phyloP scores from a whole-genome alignment of 1,140 invertebrate species.

The Nebria ingens region DNA sequence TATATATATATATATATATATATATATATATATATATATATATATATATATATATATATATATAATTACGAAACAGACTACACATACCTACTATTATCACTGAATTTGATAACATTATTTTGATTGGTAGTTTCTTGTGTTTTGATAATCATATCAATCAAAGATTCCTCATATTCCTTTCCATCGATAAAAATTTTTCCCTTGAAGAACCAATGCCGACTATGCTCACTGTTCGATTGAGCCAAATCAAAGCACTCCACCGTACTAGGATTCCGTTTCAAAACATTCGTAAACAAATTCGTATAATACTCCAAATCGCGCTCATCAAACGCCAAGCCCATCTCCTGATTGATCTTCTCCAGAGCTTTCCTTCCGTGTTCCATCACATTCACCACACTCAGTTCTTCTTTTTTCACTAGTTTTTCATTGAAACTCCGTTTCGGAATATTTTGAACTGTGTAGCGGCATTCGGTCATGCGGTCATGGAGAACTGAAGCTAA shows the following conservation, averaged over 20 bases:
- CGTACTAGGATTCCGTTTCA: constrained; percentile 90
- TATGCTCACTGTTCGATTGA: constrained; percentile 96
- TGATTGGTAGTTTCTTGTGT: constrained; percentile 78
- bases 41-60: constrained; percentile 3
- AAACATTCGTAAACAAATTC: constrained; percentile 64
- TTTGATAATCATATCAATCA: constrained; percentile 87
- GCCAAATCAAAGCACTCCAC: constrained; percentile 97
- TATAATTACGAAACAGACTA: background rate
- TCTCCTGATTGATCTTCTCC: constrained; percentile 68
- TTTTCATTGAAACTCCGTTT: constrained; percentile 59
- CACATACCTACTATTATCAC: constrained; percentile 86
- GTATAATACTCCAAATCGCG: constrained; percentile 83
- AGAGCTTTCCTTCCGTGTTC: constrained; percentile 65
- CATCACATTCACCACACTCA: constrained; percentile 61
- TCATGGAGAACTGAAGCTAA: constrained; percentile 63
- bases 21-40: background rate
- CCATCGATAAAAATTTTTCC: constrained; percentile 83
- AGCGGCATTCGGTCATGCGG: constrained; percentile 67
- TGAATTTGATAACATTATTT: constrained; percentile 97
- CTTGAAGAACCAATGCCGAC: constrained; percentile 87
- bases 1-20: background rate
- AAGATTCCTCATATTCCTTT: constrained; percentile 59
- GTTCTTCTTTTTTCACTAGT: constrained; percentile 37
- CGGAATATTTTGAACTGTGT: constrained; percentile 58
- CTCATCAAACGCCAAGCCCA: constrained; percentile 82